Base-by-base conservation (phyloP, 2,888 invertebrate species). In the Aspidapion aeneum region DNA sequence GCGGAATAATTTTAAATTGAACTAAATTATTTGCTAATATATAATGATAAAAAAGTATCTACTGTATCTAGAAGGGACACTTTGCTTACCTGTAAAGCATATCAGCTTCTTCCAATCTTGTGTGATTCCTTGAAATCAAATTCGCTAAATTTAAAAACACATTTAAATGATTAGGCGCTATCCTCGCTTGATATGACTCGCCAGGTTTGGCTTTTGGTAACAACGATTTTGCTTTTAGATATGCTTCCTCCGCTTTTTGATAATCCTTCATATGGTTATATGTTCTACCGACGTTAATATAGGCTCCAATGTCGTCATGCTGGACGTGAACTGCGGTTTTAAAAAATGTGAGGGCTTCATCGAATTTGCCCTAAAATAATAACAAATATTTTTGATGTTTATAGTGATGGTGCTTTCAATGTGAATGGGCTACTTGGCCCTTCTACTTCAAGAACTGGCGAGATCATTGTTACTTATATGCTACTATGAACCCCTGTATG, bases 61-160 rank as follows among this genome's bases (percentile, higher is more conserved):
- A n/a, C n/a, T n/a, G n/a, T n/a, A n/a, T n/a, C n/a, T n/a, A n/a
- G n/a, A n/a, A n/a, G n/a, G n/a, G n/a, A n/a, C n/a, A n/a, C n/a
- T n/a, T n/a, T n/a, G n/a, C n/a, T 35, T 35, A 35, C 35, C 95
- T 84, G 76, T 97, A 96, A 57, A 97, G 79, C 85, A 93, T 85
- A 80, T 98, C 97, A 0, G 98, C 98, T 80, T 98, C 97, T 79
- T 94, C 93, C 61, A 98, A 81, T 61, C 97, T 85, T 1, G 94
- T 94, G 21, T 90, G 90, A 80, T 98, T 96, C 77, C 94, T 92
- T 2, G 96, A 93, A 75, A 97, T 95, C 70, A 98, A 83, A 82
- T 95, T 96, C 1, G 96, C 97, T 68, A 98, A 84, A 81, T 97
- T 97, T 59, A 98, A 86, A 80, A 96, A 98, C 1, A 97, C 96